Evolutionary conservation across 53 echinoderm and acorn worm species (phyloP).

Genomic region (Hippasteria phrygiana): DNA sequence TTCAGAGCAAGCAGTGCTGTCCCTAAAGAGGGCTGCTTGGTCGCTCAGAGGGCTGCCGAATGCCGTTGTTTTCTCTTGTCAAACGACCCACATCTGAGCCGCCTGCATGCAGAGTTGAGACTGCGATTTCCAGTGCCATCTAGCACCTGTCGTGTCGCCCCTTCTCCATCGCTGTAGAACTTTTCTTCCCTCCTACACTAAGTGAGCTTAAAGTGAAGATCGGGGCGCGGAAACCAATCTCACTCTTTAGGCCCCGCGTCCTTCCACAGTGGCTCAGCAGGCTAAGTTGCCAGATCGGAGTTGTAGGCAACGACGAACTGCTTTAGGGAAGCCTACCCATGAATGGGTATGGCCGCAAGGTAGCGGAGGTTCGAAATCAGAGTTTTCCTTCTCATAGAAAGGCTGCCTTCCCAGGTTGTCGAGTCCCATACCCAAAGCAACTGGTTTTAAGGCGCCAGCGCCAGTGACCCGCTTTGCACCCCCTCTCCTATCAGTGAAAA

Average conservation of each 20-base stretch:
- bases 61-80: neutral
- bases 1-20: no score
- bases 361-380: no score
- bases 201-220: neutral
- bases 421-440: no score
- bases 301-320: no score
- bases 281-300: neutral
- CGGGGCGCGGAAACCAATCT: neutral
- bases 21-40: neutral
- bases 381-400: no score
- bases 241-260: neutral
- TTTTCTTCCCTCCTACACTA: neutral
- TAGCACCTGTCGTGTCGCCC: no score
- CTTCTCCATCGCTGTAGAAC: neutral
- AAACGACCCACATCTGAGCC: neutral
- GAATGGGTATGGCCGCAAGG: no score
- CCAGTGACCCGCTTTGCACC: no score
- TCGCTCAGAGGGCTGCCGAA: neutral
- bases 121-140: constrained; percentile 4
- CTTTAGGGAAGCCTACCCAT: no score
- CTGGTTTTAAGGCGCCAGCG: no score
- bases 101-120: neutral
- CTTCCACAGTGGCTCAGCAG: constrained; percentile 9
- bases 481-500: no score
- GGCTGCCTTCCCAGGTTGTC: no score